These are phyloP conservation scores for Thunnus thynnus DNA, from an alignment of 2,113 vertebrate species.

Conservation along the genomic window DNA sequence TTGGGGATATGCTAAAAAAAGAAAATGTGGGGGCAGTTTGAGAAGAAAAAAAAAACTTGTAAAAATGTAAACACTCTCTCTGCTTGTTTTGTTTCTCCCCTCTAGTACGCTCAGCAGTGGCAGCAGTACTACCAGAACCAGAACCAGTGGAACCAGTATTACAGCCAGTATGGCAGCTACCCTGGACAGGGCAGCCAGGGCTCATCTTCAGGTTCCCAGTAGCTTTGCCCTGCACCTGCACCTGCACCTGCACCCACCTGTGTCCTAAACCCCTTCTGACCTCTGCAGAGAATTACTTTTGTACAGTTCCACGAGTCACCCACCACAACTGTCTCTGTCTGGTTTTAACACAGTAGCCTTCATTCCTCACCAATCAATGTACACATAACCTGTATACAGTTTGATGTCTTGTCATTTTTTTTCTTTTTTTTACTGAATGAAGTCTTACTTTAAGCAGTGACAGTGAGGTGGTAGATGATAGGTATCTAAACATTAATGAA, in stretches of 20 bases:
- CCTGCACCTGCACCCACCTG: constrained; percentile 54
- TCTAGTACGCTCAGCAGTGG: constrained; percentile 93
- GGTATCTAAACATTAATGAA: constrained; percentile 70
- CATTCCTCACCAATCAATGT: constrained; percentile 58
- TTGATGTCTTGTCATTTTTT: constrained; percentile 58
- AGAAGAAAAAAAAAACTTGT: no score
- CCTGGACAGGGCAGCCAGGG: constrained; percentile 87
- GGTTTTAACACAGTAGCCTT: constrained; percentile 57
- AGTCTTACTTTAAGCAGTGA: constrained; percentile 72
- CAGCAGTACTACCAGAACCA: constrained; percentile 97
- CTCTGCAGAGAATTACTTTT: constrained; percentile 57
- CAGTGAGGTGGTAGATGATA: constrained; percentile 71
- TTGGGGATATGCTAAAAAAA: no score
- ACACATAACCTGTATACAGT: constrained; percentile 48
- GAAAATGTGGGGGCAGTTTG: no score
- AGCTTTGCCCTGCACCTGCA: constrained; percentile 43
- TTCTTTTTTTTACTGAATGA: constrained; percentile 45
- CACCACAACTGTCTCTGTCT: constrained; percentile 38
- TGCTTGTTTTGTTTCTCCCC: constrained; percentile 10
- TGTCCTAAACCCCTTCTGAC: constrained; percentile 61
- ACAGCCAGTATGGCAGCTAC: constrained; percentile 91
- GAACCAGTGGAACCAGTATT: constrained; percentile 95
- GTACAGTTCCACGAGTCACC: constrained; percentile 61
- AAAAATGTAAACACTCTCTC: not conserved
- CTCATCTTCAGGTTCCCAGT: constrained; percentile 86